A percentile compares a stretch with the other conserved stretches of the same genome.
These are phyloP conservation scores for Schizopygopsis malacanthus DNA, from an alignment of 2,797 vertebrate species.

Conservation along the genomic window DNA sequence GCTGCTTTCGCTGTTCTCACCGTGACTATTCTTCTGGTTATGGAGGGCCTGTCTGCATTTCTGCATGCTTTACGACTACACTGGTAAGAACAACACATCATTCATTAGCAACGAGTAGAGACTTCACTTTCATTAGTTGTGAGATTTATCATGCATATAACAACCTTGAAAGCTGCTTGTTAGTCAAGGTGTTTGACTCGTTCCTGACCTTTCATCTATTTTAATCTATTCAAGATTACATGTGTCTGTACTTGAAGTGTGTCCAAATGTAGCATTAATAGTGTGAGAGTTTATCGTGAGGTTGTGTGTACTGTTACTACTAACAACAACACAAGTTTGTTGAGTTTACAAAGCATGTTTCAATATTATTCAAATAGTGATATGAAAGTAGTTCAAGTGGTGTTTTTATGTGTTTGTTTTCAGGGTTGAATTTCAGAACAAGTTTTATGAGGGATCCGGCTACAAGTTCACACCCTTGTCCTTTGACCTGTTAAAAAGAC, in stretches of 20 bases:
- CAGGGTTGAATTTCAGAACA: slow-evolving; percentile 69
- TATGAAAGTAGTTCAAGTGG: background rate
- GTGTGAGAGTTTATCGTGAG: background rate
- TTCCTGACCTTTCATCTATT: background rate
- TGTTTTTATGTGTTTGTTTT: slow-evolving; percentile 34
- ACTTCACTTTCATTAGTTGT: background rate
- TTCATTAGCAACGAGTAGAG: background rate
- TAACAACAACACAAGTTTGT: background rate
- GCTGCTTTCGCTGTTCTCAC: slow-evolving; percentile 61
- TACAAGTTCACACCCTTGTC: slow-evolving; percentile 65
- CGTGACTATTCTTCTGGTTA: slow-evolving; percentile 61
- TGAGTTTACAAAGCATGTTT: background rate
- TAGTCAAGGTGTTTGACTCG: background rate
- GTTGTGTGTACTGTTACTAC: background rate
- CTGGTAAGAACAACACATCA: slow-evolving; percentile 55
- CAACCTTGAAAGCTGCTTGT: background rate
- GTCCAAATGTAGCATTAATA: background rate
- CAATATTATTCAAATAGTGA: background rate
- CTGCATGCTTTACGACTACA: slow-evolving; percentile 66
- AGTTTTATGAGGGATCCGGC: slow-evolving; percentile 66
- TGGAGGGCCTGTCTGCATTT: slow-evolving; percentile 69
- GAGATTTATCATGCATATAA: background rate
- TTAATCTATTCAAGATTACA: background rate
- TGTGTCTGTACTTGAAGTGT: background rate
- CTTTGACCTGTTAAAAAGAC: slow-evolving; percentile 52